Conservation (phyloP, 2,888 invertebrate species). For the Imbricaverruca yamaguchii region DNA sequence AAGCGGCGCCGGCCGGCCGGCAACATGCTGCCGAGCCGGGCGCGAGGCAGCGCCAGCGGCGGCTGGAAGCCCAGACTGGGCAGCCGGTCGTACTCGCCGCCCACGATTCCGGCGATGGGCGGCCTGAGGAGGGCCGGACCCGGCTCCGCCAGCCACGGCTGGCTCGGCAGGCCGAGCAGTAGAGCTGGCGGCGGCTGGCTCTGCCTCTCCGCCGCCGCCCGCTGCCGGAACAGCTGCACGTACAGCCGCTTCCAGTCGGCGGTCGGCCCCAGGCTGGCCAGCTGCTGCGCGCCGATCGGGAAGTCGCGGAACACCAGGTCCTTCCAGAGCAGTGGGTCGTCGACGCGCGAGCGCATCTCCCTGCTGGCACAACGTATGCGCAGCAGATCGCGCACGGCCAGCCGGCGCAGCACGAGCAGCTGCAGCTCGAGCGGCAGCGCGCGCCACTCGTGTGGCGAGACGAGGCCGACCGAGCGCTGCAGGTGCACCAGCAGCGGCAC, state of each 20-base stretch:
- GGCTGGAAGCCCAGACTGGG: conserved; percentile 15
- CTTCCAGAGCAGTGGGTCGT: conserved; percentile 19
- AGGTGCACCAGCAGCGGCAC: conserved; percentile 13
- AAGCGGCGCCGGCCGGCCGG: background rate
- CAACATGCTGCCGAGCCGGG: background rate
- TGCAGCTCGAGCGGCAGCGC: conserved; percentile 19
- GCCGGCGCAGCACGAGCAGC: background rate
- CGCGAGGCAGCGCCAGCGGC: conserved; percentile 4
- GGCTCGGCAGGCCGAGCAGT: background rate
- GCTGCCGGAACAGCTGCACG: background rate
- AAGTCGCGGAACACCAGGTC: conserved; percentile 9
- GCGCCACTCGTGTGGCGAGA: conserved; percentile 14
- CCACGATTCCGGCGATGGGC: conserved; percentile 12
- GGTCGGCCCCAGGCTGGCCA: background rate
- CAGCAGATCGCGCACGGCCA: background rate
- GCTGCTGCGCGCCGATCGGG: background rate
- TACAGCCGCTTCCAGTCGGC: conserved; percentile 9
- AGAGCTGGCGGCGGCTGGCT: background rate
- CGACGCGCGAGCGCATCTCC: conserved; percentile 10
- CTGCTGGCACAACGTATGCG: background rate
- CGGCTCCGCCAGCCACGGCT: background rate
- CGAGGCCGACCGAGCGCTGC: background rate
- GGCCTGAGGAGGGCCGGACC: background rate
- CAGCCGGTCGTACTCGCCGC: conserved; percentile 19
- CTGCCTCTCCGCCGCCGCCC: background rate